phyloP scores from a whole-genome alignment of 2,888 invertebrate genomes.

The Noctua comes region DNA sequence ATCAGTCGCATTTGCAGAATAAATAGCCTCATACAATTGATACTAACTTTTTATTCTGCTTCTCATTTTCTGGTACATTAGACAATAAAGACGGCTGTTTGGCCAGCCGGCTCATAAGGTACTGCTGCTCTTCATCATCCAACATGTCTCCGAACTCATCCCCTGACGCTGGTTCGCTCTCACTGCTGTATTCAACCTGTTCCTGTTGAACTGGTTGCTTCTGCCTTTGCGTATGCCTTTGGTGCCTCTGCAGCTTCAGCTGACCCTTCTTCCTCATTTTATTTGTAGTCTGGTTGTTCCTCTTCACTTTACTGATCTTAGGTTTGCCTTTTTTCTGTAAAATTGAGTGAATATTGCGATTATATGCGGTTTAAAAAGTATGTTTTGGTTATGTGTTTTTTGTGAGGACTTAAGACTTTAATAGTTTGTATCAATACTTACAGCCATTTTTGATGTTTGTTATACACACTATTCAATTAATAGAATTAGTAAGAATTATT shows the following conservation, averaged over 20 bases:
- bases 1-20: no score
- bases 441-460: conserved; percentile 76
- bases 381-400: conserved; percentile 50
- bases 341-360: conserved; percentile 7
- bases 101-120: conserved; percentile 84
- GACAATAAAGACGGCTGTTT: conserved; percentile 84
- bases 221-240: conserved; percentile 80
- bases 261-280: conserved; percentile 90
- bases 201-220: conserved; percentile 76
- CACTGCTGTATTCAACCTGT: conserved; percentile 83
- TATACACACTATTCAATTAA: conserved; percentile 4
- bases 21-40: background rate
- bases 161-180: conserved; percentile 86
- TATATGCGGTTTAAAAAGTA: conserved; percentile 8
- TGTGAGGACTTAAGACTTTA: background rate
- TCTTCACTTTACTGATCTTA: conserved; percentile 90
- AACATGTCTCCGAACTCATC: conserved; percentile 91
- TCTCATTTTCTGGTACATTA: conserved; percentile 82
- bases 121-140: conserved; percentile 90
- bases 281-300: conserved; percentile 90
- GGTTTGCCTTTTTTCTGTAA: conserved; percentile 88
- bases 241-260: conserved; percentile 86
- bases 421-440: conserved; percentile 70
- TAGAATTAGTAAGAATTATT: background rate
- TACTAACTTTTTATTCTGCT: conserved; percentile 72